phyloP scores from a whole-genome alignment of 2,888 invertebrate genomes.

The Morpho achilles region DNA sequence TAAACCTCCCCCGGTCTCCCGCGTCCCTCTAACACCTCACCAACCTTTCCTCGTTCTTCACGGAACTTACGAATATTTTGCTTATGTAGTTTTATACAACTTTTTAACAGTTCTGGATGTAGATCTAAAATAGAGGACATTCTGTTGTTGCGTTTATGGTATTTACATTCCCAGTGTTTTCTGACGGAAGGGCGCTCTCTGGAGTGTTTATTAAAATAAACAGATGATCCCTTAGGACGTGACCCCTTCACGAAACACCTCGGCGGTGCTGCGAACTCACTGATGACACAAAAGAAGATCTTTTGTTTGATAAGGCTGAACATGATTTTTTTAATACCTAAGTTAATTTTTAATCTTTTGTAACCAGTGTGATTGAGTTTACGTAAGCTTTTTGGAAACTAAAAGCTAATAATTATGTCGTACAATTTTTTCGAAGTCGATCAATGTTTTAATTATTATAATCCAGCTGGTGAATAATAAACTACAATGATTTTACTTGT shows the following conservation, averaged over 20 bases:
- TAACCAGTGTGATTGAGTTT: conserved; percentile 66
- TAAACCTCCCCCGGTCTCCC: conserved; percentile 39
- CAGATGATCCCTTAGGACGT: conserved; percentile 50
- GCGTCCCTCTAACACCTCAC: conserved; percentile 29
- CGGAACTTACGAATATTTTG: conserved; percentile 38
- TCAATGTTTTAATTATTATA: conserved; percentile 71
- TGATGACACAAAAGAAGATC: conserved; percentile 67
- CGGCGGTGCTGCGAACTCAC: conserved; percentile 56
- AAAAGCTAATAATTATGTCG: conserved; percentile 55
- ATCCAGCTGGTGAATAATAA: conserved; percentile 73
- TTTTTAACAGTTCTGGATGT: conserved; percentile 49
- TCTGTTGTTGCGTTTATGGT: conserved; percentile 44
- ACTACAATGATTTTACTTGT: conserved; percentile 61
- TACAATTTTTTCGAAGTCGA: conserved; percentile 73
- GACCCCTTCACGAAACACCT: conserved; percentile 58
- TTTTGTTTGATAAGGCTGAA: conserved; percentile 77
- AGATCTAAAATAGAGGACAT: conserved; percentile 39
- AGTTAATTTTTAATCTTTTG: conserved; percentile 70
- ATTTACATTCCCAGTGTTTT: conserved; percentile 73
- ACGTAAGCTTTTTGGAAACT: conserved; percentile 55
- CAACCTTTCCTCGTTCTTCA: conserved; percentile 35
- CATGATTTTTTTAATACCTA: conserved; percentile 69
- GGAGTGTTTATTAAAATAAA: conserved; percentile 54
- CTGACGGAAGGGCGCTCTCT: conserved; percentile 67
- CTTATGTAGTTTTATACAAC: conserved; percentile 61